Evolutionary conservation across 2,797 vertebrate genomes (phyloP).

Genomic region (Dendrocincla tyrannina): DNA sequence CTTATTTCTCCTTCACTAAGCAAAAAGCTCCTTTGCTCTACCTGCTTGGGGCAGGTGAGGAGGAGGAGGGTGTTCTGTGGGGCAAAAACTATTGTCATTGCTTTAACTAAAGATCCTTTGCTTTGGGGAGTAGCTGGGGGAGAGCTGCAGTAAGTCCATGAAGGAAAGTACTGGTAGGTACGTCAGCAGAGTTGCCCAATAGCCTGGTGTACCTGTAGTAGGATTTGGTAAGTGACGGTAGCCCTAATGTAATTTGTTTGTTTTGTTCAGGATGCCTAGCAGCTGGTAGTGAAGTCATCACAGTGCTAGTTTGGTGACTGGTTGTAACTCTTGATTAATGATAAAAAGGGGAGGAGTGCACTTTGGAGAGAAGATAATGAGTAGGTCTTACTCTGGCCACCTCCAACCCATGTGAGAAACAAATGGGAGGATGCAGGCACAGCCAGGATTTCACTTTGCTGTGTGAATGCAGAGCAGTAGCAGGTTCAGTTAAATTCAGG

Average conservation of each 20-base stretch:
- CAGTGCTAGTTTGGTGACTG: neutral
- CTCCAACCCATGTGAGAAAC: neutral
- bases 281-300: conserved; percentile 19
- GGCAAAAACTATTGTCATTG: neutral
- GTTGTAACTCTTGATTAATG: neutral
- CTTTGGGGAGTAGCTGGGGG: neutral
- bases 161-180: neutral
- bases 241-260: neutral
- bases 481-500: neutral
- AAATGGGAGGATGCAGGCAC: neutral
- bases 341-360: neutral
- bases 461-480: neutral
- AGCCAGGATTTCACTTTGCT: neutral
- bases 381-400: neutral
- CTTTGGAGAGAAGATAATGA: neutral
- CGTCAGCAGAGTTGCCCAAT: neutral
- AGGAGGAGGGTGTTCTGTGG: neutral
- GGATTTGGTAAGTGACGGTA: neutral
- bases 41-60: neutral
- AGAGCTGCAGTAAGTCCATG: neutral
- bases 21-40: neutral
- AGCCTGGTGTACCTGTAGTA: neutral
- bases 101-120: neutral
- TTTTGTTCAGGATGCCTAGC: neutral
- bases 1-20: neutral